phyloP scores from a whole-genome alignment of 2,888 invertebrate species.

The Drosophila limbata region DNA sequence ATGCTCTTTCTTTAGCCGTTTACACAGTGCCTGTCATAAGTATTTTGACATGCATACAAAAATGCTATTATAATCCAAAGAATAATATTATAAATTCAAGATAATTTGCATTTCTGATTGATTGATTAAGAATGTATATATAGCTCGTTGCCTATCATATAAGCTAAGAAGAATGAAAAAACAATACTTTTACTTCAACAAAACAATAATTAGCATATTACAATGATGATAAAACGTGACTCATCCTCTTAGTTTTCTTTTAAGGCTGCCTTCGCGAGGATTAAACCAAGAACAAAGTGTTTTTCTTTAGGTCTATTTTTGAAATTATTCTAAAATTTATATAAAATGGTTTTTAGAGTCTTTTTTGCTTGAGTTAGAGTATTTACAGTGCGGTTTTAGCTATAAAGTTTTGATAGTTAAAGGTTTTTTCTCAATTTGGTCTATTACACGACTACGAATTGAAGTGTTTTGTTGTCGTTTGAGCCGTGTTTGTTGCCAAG shows the following conservation, averaged over 20 bases:
- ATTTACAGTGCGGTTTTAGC: constrained; percentile 22
- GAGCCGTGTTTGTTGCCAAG: constrained; percentile 70
- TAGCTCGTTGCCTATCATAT: too few relatives aligned
- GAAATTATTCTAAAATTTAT: neutral
- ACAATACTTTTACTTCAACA: too few relatives aligned
- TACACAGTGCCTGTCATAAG: constrained; percentile 8
- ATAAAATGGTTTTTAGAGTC: fast-evolving
- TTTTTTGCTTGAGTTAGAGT: constrained; percentile 8
- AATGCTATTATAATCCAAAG: neutral
- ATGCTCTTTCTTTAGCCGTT: constrained; percentile 32
- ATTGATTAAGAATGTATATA: neutral
- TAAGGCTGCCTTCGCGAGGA: too few relatives aligned
- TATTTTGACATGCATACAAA: constrained; percentile 10
- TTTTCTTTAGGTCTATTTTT: neutral
- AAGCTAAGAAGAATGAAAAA: too few relatives aligned
- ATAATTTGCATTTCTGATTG: neutral
- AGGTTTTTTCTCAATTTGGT: constrained; percentile 63
- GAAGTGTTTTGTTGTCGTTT: constrained; percentile 65
- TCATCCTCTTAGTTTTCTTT: too few relatives aligned
- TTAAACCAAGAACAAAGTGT: too few relatives aligned
- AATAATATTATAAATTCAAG: neutral
- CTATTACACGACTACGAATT: constrained; percentile 63
- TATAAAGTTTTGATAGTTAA: constrained; percentile 12
- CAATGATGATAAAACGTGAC: too few relatives aligned
- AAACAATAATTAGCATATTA: too few relatives aligned